Base-by-base conservation (phyloP, 2,888 invertebrate genomes). In the Ametastegia equiseti region DNA sequence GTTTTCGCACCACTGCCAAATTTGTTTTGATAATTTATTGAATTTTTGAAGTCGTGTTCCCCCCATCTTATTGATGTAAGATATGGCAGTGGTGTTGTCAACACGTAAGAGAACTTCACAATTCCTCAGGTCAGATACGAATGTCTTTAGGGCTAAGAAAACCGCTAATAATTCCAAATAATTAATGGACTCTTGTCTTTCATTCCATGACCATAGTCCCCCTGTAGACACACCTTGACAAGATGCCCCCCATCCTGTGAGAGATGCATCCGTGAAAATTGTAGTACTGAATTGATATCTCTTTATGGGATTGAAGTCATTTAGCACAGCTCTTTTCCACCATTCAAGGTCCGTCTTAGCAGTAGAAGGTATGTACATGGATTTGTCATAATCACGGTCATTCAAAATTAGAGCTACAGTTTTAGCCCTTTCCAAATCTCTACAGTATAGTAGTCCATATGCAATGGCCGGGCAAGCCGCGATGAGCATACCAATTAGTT, bases 41-140 rank as follows among this genome's bases (percentile, higher is more conserved):
- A 85, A 67, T 15, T 82, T 78, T 1, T 65, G 75, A 50, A 81
- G 81, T 39, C 82, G 80, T 11, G 83, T 81, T 11, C 36, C 85
- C 84, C 2, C 85, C n/a, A n/a, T n/a, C n/a, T n/a, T n/a, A n/a
- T n/a, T n/a, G n/a, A n/a, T n/a, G n/a, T n/a, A n/a, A n/a, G 1
- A 86, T 67, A 84, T 83, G 33, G 79, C 80, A 4, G 89, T 87
- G 60, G 83, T 84, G 39, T 90, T 88, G 33, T 82, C 60, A 9
- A 82, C 57, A 13, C 82, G 13, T 36, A 82, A 39, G 1, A 77
- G 45, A 45, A 80, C 77, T 71, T 67, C 39, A 9, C 36, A 33
- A 19, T 15, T 19, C 13, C 33, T n/a, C 36, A 85, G 4, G 84
- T 67, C 2, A 85, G 75, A 3, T 3, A 69, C 81, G 71, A 79